Base-by-base conservation (phyloP, 2,113 vertebrate genomes). In the Dasypus novemcinctus region DNA sequence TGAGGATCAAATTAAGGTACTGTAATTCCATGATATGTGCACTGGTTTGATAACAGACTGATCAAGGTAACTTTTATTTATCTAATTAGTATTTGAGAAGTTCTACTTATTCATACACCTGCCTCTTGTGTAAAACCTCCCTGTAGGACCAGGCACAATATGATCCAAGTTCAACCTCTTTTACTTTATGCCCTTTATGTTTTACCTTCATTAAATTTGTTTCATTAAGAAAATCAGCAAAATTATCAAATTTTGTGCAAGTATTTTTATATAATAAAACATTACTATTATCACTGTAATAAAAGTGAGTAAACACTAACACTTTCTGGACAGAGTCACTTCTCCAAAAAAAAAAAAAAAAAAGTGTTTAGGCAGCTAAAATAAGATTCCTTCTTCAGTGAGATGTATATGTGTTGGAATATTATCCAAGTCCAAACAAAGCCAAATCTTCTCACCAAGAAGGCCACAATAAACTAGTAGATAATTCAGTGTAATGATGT, bases 341-440 rank as follows among this genome's bases (percentile, higher is more conserved):
- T 61, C 29, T 46, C 33, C 11, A n/a, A n/a, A n/a, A n/a, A n/a
- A n/a, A n/a, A 18, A 54, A 61, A 81, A 72, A 38, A 14, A 57
- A 80, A 86, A 41, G 49, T 90, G 33, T 90, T 95, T 54, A 59
- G 66, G 75, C 20, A 83, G 87, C 41, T 91, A 79, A 86, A 82
- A 63, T 29, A 90, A 93, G 76, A 79, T 82, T 86, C 20, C n/a
- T 31, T 66, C 66, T 64, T 76, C 87, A 59, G 81, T 41, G 36
- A 86, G 49, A 81, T 63, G 52, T 61, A 43, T n/a, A 61, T 43
- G 21, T 59, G 15, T 41, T 86, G 54, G 54, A 63, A 92, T 38
- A 31, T 91, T 54, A 64, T 9, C 5, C 41, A 75, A 85, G 85
- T 5, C 49, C 33, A 43, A 96, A 92, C 49, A 80, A 86, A 87